Base-by-base conservation (phyloP, 2,113 vertebrate genomes). In the Leptocoma aspasia region DNA sequence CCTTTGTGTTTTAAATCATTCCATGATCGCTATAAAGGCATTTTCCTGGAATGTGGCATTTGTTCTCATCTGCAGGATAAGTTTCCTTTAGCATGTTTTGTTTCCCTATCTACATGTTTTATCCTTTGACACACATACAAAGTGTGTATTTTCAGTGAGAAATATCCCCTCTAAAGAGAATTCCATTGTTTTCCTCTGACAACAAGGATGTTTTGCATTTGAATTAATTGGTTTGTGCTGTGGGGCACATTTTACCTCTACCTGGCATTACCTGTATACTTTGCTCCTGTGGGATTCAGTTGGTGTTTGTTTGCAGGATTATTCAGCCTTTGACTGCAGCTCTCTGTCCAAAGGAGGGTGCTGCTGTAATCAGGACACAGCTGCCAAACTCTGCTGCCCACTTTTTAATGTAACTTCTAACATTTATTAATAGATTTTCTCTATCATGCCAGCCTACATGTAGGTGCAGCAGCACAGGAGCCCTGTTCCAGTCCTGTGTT, bases 361-460 rank as follows among this genome's bases (percentile, higher is more conserved):
- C 35, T 82, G 64, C 84, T 86, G 15, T 6, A 27, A 21, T 41
- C 24, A 65, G 24, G 66, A 57, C 45, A 41, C 20, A 49, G 31
- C 60, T 83, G 50, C 28, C 61, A 41, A 28, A 19, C 50, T 53
- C 70, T 59, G 19, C 22, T 84, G 47, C 59, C 45, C 77, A 14
- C 12, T 26, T 71, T 52, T 53, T 56, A 42, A 30, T 35, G 57
- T 49, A 53, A 41, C 63, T 77, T 54, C 9, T 21, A 18, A 35
- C 4, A 7, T 31, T 82, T 41, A 42, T 56, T 57, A 16, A 21
- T 54, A 70, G 28, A 35, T 66, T 50, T 89, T 44, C 27, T 81
- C 12, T 64, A 13, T 71, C 31, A 5, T 0, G 1, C 12, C 28
- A 76, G 44, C 10, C 52, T 64, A n/a, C 4, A 0, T 4, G 20